A percentile compares a stretch with the other conserved stretches of the same genome.
phyloP scores from a whole-genome alignment of 2,888 invertebrate genomes.

The Escarpia spicata region DNA sequence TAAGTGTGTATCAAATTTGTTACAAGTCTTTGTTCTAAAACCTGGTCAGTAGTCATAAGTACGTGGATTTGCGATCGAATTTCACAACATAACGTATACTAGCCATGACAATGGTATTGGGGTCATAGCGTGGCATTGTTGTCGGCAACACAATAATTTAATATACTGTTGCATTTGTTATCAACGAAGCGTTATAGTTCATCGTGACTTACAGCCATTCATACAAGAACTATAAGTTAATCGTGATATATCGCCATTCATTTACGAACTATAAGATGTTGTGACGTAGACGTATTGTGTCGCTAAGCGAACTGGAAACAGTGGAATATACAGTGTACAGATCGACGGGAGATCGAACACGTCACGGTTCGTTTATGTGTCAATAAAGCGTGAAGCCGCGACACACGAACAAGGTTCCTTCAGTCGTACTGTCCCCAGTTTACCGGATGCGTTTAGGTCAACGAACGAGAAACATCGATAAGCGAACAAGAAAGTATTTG shows the following conservation, averaged over 20 bases:
- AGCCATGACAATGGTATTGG: neutral
- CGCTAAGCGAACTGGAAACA: neutral
- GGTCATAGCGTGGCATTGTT: neutral
- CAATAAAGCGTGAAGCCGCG: neutral
- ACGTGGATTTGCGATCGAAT: too few relatives aligned
- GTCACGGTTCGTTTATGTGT: neutral
- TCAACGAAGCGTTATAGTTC: neutral
- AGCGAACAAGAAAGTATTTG: neutral
- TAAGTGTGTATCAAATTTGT: too few relatives aligned
- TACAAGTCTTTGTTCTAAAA: too few relatives aligned
- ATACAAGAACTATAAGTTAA: neutral
- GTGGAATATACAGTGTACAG: neutral
- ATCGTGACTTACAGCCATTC: neutral
- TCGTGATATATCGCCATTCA: neutral
- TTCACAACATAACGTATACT: too few relatives aligned
- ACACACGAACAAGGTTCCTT: conserved; percentile 12
- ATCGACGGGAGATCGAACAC: too few relatives aligned
- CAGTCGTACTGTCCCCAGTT: neutral
- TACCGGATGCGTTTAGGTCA: neutral
- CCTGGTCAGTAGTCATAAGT: too few relatives aligned
- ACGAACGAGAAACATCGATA: neutral
- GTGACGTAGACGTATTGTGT: neutral
- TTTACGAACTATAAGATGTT: neutral
- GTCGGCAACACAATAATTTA: neutral
- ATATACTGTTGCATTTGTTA: neutral